Percentiles rank a stretch among this genome's conserved stretches.
Conservation (phyloP, 2,797 vertebrate genomes). For the Phalanger gymnotis region DNA sequence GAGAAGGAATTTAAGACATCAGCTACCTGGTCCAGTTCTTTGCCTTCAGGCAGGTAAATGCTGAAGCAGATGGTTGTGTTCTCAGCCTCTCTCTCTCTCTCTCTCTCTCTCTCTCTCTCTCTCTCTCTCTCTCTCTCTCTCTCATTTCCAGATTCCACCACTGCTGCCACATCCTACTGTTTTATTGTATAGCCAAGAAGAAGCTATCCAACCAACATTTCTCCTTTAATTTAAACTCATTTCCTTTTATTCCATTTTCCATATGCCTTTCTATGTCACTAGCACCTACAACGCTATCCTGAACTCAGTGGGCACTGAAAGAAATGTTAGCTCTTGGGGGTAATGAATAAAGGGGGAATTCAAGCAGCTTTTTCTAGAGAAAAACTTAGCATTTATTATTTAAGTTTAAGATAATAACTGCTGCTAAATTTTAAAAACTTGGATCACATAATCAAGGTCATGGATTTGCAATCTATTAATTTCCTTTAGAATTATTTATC, state of each 20-base stretch:
- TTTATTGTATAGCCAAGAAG: neutral
- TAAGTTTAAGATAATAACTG: neutral
- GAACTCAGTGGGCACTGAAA: neutral
- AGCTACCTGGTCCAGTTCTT: neutral
- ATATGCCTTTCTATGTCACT: neutral
- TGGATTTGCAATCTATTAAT: neutral
- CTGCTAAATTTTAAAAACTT: neutral
- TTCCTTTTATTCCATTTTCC: neutral
- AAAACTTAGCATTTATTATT: neutral
- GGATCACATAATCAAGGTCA: neutral
- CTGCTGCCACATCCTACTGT: neutral
- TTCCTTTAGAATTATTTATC: neutral
- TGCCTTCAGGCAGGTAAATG: neutral
- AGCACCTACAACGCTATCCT: neutral
- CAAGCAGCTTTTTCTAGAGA: neutral
- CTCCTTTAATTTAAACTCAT: neutral
- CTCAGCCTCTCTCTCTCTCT: neutral
- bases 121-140: neutral
- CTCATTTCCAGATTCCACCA: neutral
- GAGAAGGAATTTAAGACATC: neutral
- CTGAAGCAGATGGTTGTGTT: neutral
- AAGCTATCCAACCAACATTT: neutral
- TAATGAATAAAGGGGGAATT: neutral
- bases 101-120: neutral
- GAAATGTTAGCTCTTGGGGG: neutral